A percentile compares a stretch with the other conserved stretches of the same genome.
These are phyloP conservation scores for Aythya fuligula DNA, from an alignment of 2,797 vertebrate genomes.

Conservation along the genomic window DNA sequence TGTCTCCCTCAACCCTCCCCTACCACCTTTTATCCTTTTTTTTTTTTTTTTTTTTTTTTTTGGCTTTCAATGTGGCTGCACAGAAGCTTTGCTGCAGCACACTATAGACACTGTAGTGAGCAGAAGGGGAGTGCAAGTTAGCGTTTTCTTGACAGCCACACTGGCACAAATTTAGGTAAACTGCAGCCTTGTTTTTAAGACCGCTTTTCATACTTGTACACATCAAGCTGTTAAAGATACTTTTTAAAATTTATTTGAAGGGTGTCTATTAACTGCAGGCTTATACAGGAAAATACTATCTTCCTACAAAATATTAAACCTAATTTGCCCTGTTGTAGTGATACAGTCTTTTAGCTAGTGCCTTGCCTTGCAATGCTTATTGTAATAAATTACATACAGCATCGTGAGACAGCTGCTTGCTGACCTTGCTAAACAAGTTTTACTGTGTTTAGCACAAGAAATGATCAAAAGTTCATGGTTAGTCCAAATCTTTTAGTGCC, in stretches of 20 bases:
- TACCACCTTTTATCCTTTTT: too few relatives aligned
- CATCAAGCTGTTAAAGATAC: neutral
- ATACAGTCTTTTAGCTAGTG: neutral
- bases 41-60: too few relatives aligned
- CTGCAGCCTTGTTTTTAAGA: neutral
- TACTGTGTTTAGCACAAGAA: conserved; percentile 16
- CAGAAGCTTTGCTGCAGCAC: neutral
- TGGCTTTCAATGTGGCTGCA: neutral
- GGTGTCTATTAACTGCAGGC: neutral
- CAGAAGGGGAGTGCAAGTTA: neutral
- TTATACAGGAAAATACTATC: neutral
- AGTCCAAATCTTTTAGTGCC: conserved; percentile 1
- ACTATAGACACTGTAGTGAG: neutral
- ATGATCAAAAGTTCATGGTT: neutral
- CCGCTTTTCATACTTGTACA: neutral
- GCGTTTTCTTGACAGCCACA: neutral
- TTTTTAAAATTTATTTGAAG: neutral
- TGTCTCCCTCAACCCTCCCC: neutral
- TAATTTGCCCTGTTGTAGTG: neutral
- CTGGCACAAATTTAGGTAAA: neutral
- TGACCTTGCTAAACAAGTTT: conserved; percentile 46
- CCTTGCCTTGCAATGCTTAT: neutral
- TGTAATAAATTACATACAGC: neutral
- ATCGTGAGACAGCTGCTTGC: neutral
- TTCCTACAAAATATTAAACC: neutral